These are phyloP conservation scores for Ploceus nigricollis DNA, from an alignment of 2,113 vertebrate species.

Conservation along the genomic window DNA sequence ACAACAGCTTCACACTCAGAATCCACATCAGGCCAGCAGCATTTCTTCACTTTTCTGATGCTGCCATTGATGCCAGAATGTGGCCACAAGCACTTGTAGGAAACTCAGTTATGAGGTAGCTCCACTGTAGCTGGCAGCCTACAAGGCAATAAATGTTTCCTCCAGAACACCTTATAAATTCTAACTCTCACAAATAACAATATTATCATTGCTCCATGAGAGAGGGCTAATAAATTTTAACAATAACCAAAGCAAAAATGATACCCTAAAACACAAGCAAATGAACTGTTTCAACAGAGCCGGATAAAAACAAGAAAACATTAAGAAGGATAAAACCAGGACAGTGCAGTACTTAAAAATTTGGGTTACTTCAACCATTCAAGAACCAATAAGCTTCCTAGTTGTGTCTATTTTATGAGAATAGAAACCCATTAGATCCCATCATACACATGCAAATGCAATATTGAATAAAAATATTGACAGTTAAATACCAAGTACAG, in stretches of 20 bases:
- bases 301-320: neutral
- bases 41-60: neutral
- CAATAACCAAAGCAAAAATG: neutral
- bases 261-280: neutral
- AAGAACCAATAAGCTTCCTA: neutral
- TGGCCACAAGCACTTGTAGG: neutral
- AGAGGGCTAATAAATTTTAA: neutral
- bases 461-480: neutral
- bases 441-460: neutral
- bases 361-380: neutral
- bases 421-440: neutral
- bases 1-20: neutral
- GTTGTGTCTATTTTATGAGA: neutral
- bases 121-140: neutral
- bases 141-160: neutral
- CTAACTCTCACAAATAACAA: neutral
- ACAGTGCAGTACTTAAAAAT: neutral
- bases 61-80: neutral
- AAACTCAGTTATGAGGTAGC: neutral
- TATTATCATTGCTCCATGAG: neutral
- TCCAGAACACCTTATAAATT: neutral
- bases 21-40: neutral
- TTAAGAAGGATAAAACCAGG: neutral
- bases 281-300: neutral
- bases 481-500: neutral